A percentile compares a stretch with the other conserved stretches of the same genome.
These are phyloP conservation scores for Nycticorax nycticorax DNA, from an alignment of 2,113 vertebrate species.

Conservation along the genomic window DNA sequence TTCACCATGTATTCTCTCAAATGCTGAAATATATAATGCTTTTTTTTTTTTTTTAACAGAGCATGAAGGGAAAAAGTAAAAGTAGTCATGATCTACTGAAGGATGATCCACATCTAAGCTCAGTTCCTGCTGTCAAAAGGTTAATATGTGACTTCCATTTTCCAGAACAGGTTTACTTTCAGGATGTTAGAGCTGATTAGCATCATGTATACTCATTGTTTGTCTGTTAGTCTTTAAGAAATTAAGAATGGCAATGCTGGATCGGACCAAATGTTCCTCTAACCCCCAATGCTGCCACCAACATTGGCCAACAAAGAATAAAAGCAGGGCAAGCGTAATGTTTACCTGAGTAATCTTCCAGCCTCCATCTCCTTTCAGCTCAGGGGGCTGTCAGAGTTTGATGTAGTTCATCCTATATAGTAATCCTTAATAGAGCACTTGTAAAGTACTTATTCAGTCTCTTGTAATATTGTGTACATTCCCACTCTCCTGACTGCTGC, in stretches of 20 bases:
- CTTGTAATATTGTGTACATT: not conserved
- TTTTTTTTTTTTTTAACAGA: slow-evolving; percentile 71
- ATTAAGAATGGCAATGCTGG: not conserved
- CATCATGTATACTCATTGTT: not conserved
- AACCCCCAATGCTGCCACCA: not conserved
- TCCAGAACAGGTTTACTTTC: not conserved
- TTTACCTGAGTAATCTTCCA: not conserved
- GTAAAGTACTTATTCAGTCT: not conserved
- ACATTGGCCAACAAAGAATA: not conserved
- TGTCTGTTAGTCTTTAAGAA: not conserved
- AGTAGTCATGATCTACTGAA: slow-evolving; percentile 97
- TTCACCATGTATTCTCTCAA: not conserved
- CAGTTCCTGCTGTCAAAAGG: slow-evolving; percentile 90
- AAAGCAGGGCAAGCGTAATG: not conserved
- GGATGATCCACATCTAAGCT: slow-evolving; percentile 92
- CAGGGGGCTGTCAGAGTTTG: not conserved
- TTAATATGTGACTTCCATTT: slow-evolving; percentile 41
- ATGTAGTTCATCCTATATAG: not conserved
- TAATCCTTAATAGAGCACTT: not conserved
- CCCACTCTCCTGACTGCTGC: not conserved
- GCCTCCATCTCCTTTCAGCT: not conserved
- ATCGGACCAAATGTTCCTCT: not conserved
- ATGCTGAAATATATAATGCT: not conserved
- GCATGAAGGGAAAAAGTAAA: slow-evolving; percentile 96
- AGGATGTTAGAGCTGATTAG: not conserved